These are phyloP conservation scores for Ridgeia piscesae DNA, from an alignment of 1,140 invertebrate genomes.

Conservation along the genomic window DNA sequence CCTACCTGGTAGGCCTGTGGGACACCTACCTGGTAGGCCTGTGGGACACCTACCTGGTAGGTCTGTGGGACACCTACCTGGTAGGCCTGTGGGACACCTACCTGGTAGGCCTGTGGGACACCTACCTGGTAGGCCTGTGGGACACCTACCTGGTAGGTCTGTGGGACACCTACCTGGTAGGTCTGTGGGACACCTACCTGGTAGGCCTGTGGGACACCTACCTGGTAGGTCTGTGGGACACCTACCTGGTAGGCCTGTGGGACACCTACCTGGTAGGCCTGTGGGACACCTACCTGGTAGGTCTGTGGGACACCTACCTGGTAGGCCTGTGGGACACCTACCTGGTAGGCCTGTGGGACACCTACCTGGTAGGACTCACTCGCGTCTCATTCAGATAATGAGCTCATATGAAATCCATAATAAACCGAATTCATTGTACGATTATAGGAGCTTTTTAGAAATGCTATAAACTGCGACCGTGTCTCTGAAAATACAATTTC, in stretches of 20 bases:
- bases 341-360: slow-evolving; percentile 63
- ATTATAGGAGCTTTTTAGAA: no score
- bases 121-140: no score
- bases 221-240: slow-evolving; percentile 99
- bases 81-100: slow-evolving; percentile 99
- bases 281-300: slow-evolving; percentile 97
- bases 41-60: slow-evolving; percentile 97
- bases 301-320: neutral
- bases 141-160: slow-evolving; percentile 88
- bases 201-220: slow-evolving; percentile 56
- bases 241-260: slow-evolving; percentile 75
- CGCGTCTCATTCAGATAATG: no score
- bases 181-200: slow-evolving; percentile 99
- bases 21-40: no score
- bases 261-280: no score
- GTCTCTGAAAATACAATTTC: neutral
- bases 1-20: slow-evolving; percentile 75
- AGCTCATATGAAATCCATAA: neutral
- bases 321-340: slow-evolving; percentile 99
- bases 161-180: no score
- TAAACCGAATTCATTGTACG: neutral
- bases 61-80: neutral
- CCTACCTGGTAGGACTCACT: no score
- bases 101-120: slow-evolving; percentile 63
- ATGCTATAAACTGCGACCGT: no score